Percentiles rank a stretch among this genome's conserved stretches.
Evolutionary conservation across 2,113 vertebrate genomes (phyloP).

Genomic region (Sorex araneus): DNA sequence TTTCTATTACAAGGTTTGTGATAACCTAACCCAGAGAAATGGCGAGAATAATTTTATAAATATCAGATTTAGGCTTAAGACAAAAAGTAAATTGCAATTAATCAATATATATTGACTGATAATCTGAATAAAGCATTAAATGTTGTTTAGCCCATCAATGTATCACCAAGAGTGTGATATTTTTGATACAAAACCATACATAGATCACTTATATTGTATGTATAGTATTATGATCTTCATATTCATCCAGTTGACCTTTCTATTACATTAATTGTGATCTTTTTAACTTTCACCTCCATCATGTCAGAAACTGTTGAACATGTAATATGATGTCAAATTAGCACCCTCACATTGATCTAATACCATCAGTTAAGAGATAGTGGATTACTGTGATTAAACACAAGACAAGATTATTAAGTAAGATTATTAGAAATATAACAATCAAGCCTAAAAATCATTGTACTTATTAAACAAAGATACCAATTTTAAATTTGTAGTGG

Average conservation of each 20-base stretch:
- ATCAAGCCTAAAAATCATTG: background rate
- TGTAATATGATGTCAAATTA: background rate
- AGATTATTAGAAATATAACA: constrained; percentile 18
- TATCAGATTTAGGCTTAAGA: background rate
- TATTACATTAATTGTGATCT: background rate
- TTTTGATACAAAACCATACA: background rate
- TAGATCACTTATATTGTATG: background rate
- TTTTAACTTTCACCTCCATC: constrained; percentile 32
- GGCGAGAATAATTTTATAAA: background rate
- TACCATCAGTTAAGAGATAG: constrained; percentile 23
- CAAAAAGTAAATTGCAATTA: background rate
- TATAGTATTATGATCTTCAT: background rate
- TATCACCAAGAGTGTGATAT: background rate
- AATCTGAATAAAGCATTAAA: background rate
- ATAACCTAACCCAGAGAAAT: background rate
- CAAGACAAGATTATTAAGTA: constrained; percentile 12
- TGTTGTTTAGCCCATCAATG: background rate
- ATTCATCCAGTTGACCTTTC: constrained; percentile 29
- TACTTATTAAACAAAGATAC: background rate
- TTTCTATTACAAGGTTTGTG: background rate
- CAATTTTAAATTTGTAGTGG: background rate
- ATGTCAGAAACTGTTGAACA: background rate
- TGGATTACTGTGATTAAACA: background rate
- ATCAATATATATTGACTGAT: constrained; percentile 5
- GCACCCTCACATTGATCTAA: background rate